These are phyloP conservation scores for Pristionchus fissidentatus DNA, from an alignment of 2,888 invertebrate species.

Conservation along the genomic window DNA sequence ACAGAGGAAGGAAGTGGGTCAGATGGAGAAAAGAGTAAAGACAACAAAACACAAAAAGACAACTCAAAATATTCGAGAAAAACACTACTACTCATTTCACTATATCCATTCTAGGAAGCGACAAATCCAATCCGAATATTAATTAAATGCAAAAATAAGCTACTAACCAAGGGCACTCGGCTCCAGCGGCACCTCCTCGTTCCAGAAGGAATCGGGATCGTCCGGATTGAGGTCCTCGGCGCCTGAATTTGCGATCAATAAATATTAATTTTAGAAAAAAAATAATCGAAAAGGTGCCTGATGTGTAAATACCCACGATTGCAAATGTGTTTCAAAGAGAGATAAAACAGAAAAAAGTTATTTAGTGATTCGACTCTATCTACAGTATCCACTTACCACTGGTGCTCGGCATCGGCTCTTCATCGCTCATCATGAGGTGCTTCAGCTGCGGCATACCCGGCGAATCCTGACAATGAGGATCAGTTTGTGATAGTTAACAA, in stretches of 20 bases:
- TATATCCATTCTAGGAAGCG: too few relatives aligned
- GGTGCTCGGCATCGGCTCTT: neutral
- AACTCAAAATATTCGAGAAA: too few relatives aligned
- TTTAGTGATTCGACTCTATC: neutral
- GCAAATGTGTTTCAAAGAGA: too few relatives aligned
- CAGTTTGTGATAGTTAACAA: neutral
- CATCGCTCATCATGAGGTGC: constrained; percentile 46
- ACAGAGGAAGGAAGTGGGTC: too few relatives aligned
- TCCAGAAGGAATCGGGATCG: constrained; percentile 44
- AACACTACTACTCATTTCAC: too few relatives aligned
- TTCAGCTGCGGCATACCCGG: constrained; percentile 45
- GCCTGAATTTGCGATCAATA: neutral
- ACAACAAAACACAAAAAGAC: neutral
- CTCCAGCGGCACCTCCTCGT: constrained; percentile 36
- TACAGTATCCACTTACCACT: neutral
- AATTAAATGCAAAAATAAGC: too few relatives aligned
- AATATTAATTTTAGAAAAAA: neutral
- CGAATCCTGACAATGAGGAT: neutral
- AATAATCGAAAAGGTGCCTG: neutral
- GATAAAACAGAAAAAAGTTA: too few relatives aligned
- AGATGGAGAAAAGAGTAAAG: neutral
- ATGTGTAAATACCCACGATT: too few relatives aligned
- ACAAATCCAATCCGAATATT: too few relatives aligned
- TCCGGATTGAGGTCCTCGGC: constrained; percentile 30
- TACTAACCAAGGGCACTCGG: constrained; percentile 27